phyloP scores from a whole-genome alignment of 2,113 vertebrate genomes.

The Pomatorhinus ruficollis region DNA sequence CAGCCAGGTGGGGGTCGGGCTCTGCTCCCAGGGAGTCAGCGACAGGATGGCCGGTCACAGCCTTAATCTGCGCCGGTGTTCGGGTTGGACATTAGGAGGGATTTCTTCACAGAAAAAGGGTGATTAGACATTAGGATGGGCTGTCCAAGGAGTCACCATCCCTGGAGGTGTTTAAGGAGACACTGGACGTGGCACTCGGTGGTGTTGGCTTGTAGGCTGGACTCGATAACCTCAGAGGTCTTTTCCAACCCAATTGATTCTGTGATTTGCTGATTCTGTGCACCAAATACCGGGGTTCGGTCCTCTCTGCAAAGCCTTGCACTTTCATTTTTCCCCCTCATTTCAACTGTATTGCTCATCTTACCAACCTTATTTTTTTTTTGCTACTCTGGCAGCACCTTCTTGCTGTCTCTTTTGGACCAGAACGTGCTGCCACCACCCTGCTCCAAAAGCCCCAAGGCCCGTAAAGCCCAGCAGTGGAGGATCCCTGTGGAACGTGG shows the following conservation, averaged over 20 bases:
- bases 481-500: neutral
- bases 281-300: neutral
- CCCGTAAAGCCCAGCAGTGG: fast-evolving
- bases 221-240: neutral
- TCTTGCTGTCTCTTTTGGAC: neutral
- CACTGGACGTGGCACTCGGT: fast-evolving
- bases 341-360: neutral
- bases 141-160: neutral
- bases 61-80: neutral
- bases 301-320: neutral
- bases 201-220: neutral
- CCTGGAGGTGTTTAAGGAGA: neutral
- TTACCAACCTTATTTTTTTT: no score
- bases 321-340: fast-evolving
- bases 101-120: neutral
- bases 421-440: neutral
- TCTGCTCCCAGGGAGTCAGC: neutral
- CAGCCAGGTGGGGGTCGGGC: neutral
- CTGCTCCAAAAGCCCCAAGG: neutral
- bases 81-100: neutral
- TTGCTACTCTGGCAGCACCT: fast-evolving
- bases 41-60: neutral
- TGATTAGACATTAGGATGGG: neutral
- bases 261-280: neutral
- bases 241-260: neutral